These are phyloP conservation scores for Austrolebias charrua DNA, from an alignment of 2,797 vertebrate genomes.

Conservation along the genomic window DNA sequence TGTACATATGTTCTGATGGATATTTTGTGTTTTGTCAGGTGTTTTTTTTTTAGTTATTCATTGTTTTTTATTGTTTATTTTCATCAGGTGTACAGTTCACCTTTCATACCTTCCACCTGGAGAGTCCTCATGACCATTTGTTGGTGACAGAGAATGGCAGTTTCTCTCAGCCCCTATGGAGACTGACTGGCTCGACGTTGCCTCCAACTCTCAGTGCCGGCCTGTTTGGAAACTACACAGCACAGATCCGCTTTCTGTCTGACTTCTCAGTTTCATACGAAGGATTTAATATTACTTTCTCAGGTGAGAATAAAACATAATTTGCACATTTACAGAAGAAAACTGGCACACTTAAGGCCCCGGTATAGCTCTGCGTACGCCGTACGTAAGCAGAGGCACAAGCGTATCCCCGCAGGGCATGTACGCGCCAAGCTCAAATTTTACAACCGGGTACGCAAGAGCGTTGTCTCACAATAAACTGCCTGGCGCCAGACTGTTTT, in stretches of 20 bases:
- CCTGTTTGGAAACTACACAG: conserved; percentile 95
- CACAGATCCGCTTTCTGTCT: conserved; percentile 96
- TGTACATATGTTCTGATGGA: neutral
- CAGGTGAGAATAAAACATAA: conserved; percentile 76
- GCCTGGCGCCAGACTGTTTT: too few relatives aligned
- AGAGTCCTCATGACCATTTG: conserved; percentile 95
- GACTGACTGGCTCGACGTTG: conserved; percentile 90
- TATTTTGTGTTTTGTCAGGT: neutral
- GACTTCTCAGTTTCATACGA: conserved; percentile 99
- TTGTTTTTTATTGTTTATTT: neutral
- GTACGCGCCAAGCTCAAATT: too few relatives aligned
- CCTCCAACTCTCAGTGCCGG: conserved; percentile 92
- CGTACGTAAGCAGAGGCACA: too few relatives aligned
- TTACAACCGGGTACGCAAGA: too few relatives aligned
- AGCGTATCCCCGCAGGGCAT: too few relatives aligned
- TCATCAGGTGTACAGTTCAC: conserved; percentile 94
- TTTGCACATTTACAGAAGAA: neutral
- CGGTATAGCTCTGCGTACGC: too few relatives aligned
- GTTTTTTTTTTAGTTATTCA: neutral
- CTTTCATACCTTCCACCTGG: conserved; percentile 97
- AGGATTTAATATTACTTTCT: conserved; percentile 99
- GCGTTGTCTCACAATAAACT: too few relatives aligned
- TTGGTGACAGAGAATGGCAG: conserved; percentile 94
- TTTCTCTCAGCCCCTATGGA: conserved; percentile 91
- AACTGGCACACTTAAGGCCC: neutral